phyloP scores from a whole-genome alignment of 2,888 invertebrate species.

The Lepidochitona cinerea region DNA sequence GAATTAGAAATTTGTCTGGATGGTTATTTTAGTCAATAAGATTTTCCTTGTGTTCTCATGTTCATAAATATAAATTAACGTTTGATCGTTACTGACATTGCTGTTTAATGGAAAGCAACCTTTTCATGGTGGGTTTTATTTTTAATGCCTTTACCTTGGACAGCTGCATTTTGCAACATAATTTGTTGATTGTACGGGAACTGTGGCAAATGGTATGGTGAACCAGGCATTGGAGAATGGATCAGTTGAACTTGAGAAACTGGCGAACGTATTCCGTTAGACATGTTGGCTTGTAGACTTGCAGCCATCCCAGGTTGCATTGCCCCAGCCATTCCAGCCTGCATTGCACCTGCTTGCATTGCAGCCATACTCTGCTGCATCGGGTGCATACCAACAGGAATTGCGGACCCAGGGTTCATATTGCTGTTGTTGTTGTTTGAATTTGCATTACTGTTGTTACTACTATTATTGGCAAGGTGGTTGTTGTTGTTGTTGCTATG shows the following conservation, averaged over 20 bases:
- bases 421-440: neutral
- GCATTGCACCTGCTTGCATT: neutral
- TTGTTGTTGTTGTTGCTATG: neutral
- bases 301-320: neutral
- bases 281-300: neutral
- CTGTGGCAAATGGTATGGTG: constrained; percentile 54
- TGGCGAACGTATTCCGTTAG: constrained; percentile 7
- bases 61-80: no score
- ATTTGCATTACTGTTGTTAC: neutral
- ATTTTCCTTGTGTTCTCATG: no score
- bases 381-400: neutral
- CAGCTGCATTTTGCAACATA: constrained; percentile 59
- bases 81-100: no score
- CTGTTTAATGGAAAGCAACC: no score
- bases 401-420: neutral
- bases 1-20: no score
- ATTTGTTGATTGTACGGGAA: constrained; percentile 54
- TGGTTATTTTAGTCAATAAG: no score
- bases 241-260: constrained; percentile 52
- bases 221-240: constrained; percentile 55
- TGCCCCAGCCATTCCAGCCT: neutral
- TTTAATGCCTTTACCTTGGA: constrained; percentile 54
- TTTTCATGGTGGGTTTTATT: no score
- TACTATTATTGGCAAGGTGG: neutral
- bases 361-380: neutral